Evolutionary conservation across 2,797 vertebrate genomes (phyloP), one percentile per base, ranked within the genome.

Genomic region (Naso thynnoides): DNA sequence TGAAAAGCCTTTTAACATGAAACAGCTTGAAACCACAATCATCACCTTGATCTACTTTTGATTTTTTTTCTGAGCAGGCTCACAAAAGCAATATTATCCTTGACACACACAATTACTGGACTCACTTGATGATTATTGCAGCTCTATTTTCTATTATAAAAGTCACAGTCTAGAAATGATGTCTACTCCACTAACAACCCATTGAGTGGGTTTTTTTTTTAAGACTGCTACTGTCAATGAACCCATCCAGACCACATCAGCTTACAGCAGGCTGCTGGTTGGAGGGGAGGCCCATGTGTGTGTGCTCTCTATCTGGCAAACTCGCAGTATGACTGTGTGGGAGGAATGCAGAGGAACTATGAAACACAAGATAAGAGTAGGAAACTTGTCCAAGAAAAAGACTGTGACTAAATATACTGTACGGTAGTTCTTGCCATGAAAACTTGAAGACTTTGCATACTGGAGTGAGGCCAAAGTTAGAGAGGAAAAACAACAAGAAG

Each of bases 101-200:
- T 75, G 82, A 91, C 78, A 90, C 72, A 82, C 67, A 85, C 63
- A 67, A 91, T 89, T 89, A 93, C 88, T 80, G 84, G 85, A 90
- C 89, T 92, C 73, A 91, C 77, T 89, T 75, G 80, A 84, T 84
- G 79, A 88, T 94, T 93, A 94, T 91, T 94, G 93, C 91, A 84
- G 87, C 84, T 91, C 90, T 94, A 93, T 89, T 88, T 74, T 86
- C 82, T 87, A 89, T 89, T 75, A 82, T 89, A 81, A 78, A 89
- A 79, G 86, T 89, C 86, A 92, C 89, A 87, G 84, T 91, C 85
- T 91, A 88, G 74, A 85, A 85, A 87, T 66, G 79, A 87, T 63
- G 83, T 89, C 89, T 89, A 88, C 81, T 83, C 78, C 81, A 84
- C 85, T 66, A 86, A 86, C 67, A 54, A 72, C 79, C 81, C 85